A percentile compares a stretch with the other conserved stretches of the same genome.
Conservation (phyloP, 2,888 invertebrate genomes). For the Hyppa rectilinea region DNA sequence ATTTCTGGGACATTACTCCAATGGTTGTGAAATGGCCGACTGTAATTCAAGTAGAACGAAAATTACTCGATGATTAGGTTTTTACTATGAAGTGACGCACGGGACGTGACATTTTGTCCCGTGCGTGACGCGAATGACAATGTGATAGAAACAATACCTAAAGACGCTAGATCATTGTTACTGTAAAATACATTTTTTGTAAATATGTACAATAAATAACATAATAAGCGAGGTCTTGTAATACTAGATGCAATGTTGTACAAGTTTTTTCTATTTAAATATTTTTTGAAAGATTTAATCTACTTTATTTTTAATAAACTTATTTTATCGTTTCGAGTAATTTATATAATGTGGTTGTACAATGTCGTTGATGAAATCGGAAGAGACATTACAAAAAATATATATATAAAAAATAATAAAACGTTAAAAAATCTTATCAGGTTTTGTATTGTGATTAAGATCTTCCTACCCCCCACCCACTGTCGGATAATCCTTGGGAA, state of each 20-base stretch:
- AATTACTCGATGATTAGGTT: slow-evolving; percentile 65
- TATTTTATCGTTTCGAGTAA: slow-evolving; percentile 90
- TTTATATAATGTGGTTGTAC: slow-evolving; percentile 90
- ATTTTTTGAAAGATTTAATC: slow-evolving; percentile 90
- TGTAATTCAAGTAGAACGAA: slow-evolving; percentile 60
- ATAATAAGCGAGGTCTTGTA: slow-evolving; percentile 85
- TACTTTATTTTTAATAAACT: slow-evolving; percentile 89
- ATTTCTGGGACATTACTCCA: slow-evolving; percentile 67
- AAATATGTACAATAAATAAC: slow-evolving; percentile 90
- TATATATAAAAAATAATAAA: slow-evolving; percentile 88
- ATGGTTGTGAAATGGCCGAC: slow-evolving; percentile 82
- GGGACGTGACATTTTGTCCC: slow-evolving; percentile 53
- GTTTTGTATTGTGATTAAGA: slow-evolving; percentile 83
- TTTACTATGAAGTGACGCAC: slow-evolving; percentile 68
- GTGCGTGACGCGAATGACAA: slow-evolving; percentile 74
- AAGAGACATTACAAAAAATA: slow-evolving; percentile 86
- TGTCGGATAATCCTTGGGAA: slow-evolving; percentile 81
- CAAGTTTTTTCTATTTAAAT: slow-evolving; percentile 89
- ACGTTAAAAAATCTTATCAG: slow-evolving; percentile 85
- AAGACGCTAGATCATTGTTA: slow-evolving; percentile 90
- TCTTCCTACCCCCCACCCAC: slow-evolving; percentile 77
- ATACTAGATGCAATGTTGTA: slow-evolving; percentile 90
- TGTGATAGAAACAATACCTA: slow-evolving; percentile 90
- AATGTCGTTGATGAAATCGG: slow-evolving; percentile 87
- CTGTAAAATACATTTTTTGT: slow-evolving; percentile 89